A percentile compares a stretch with the other conserved stretches of the same genome.
These are phyloP conservation scores for Andrena haemorrhoa DNA, from an alignment of 2,888 invertebrate species.

Conservation along the genomic window DNA sequence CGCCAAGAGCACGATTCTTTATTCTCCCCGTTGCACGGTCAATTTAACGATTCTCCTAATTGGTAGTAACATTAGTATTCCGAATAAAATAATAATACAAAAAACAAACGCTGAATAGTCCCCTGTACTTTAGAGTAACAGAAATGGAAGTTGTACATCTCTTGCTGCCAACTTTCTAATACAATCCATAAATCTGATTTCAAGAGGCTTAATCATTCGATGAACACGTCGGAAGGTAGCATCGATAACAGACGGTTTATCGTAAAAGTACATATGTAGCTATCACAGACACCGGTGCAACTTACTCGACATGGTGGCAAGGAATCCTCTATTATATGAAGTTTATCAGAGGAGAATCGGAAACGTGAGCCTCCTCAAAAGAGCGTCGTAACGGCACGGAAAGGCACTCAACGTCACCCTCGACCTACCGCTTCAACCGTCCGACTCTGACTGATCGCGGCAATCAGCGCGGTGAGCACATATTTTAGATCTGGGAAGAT, in stretches of 20 bases:
- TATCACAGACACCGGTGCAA: not conserved
- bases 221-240: too few relatives aligned
- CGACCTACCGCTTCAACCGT: constrained; percentile 48
- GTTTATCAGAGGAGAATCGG: not conserved
- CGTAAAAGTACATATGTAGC: not conserved
- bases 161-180: not conserved
- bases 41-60: too few relatives aligned
- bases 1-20: too few relatives aligned
- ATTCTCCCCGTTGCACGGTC: too few relatives aligned
- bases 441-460: constrained; percentile 46
- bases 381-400: not conserved
- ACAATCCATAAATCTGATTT: not conserved
- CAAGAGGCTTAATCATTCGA: not conserved
- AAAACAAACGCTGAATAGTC: too few relatives aligned
- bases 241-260: not conserved
- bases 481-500: constrained; percentile 29
- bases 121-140: too few relatives aligned
- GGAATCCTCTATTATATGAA: not conserved
- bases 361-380: not conserved
- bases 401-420: not conserved
- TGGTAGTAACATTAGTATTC: too few relatives aligned
- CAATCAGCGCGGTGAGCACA: constrained; percentile 13
- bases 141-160: too few relatives aligned
- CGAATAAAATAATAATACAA: too few relatives aligned
- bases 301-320: constrained; percentile 56